These are phyloP conservation scores for Drosophila grimshawi DNA, from an alignment of 1,140 invertebrate species.

Conservation along the genomic window DNA sequence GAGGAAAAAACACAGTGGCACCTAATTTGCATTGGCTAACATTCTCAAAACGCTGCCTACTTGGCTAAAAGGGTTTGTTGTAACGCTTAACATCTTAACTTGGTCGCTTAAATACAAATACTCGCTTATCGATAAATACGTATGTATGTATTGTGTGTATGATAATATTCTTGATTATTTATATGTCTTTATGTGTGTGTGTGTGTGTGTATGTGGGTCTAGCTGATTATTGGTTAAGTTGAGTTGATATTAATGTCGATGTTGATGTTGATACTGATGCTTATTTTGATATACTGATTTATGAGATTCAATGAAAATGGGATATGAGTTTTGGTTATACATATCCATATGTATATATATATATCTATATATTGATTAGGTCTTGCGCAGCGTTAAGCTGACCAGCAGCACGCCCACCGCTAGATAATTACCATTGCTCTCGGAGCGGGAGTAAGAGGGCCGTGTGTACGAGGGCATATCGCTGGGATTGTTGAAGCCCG, in stretches of 20 bases:
- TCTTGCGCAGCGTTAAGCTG: conserved; percentile 80
- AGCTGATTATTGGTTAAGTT: conserved; percentile 22
- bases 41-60: conserved; percentile 70
- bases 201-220: neutral
- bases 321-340: conserved; percentile 33
- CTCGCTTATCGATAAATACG: conserved; percentile 9
- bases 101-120: conserved; percentile 39
- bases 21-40: conserved; percentile 62
- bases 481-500: conserved; percentile 71
- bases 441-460: conserved; percentile 80
- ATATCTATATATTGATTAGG: conserved; percentile 32
- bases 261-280: neutral
- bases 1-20: conserved; percentile 34
- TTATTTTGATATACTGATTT: conserved; percentile 18
- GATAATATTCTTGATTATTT: neutral
- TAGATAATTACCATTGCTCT: conserved; percentile 84
- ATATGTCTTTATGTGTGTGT: conserved; percentile 3
- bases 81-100: conserved; percentile 20
- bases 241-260: conserved; percentile 15
- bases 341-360: too few relatives aligned
- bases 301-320: conserved; percentile 32
- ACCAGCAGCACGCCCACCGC: conserved; percentile 80
- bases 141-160: conserved; percentile 7
- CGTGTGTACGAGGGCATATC: conserved; percentile 80
- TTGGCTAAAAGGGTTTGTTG: conserved; percentile 52